A percentile compares a stretch with the other conserved stretches of the same genome.
phyloP scores from a whole-genome alignment of 2,888 invertebrate species.

The Drosophila setosimentum region DNA sequence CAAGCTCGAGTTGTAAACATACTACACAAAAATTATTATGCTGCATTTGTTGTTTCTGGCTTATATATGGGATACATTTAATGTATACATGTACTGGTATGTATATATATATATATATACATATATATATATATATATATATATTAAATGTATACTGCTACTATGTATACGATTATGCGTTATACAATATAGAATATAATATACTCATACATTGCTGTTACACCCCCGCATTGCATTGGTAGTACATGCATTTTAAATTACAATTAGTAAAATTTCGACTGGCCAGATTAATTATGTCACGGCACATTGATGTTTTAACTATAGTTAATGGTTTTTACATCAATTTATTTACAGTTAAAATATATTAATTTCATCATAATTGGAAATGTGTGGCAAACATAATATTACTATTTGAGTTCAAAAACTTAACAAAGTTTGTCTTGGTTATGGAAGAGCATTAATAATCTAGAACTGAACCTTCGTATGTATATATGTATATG shows the following conservation, averaged over 20 bases:
- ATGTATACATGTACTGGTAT: constrained; percentile 33
- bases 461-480: constrained; percentile 20
- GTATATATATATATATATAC: constrained; percentile 3
- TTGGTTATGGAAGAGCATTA: constrained; percentile 3
- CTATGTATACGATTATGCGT: constrained; percentile 4
- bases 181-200: constrained; percentile 5
- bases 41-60: constrained; percentile 31
- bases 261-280: constrained; percentile 46
- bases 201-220: constrained; percentile 24
- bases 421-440: constrained; percentile 28
- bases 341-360: constrained; percentile 38
- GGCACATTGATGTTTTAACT: constrained; percentile 15
- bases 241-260: constrained; percentile 46
- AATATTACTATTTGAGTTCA: background rate
- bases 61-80: constrained; percentile 18
- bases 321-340: constrained; percentile 38
- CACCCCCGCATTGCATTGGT: constrained; percentile 27
- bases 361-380: background rate
- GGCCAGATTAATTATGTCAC: constrained; percentile 22
- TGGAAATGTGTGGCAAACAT: background rate
- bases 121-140: constrained; percentile 2
- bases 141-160: background rate
- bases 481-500: background rate
- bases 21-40: constrained; percentile 75
- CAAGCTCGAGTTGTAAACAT: constrained; percentile 81